Evolutionary conservation across 1,140 invertebrate genomes (phyloP).

Genomic region (Gryon sp.): DNA sequence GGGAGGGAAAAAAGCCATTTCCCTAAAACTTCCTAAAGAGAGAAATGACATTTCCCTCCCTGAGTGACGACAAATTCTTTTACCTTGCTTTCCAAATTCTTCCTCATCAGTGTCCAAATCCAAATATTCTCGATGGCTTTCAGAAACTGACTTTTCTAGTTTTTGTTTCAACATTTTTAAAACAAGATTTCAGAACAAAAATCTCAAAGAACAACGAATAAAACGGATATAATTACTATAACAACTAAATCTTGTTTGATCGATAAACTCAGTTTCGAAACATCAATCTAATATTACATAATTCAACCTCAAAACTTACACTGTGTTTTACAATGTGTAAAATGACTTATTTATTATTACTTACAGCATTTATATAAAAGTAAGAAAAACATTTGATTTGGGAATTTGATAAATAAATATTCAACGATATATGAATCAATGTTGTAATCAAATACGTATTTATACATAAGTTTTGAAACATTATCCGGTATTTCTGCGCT

Average conservation of each 20-base stretch:
- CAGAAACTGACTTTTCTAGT: slow-evolving; percentile 65
- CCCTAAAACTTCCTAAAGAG: too few species aligned
- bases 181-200: too few species aligned
- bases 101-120: slow-evolving; percentile 78
- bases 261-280: too few species aligned
- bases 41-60: too few species aligned
- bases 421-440: slow-evolving; percentile 22
- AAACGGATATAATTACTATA: slow-evolving; percentile 5
- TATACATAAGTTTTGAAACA: slow-evolving; percentile 32
- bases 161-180: slow-evolving; percentile 42
- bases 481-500: neutral
- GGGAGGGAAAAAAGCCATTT: too few species aligned
- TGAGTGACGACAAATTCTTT: too few species aligned
- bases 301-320: too few species aligned
- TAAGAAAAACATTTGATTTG: neutral
- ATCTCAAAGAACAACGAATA: too few species aligned
- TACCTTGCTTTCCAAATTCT: slow-evolving; percentile 75
- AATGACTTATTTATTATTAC: too few species aligned
- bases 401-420: slow-evolving; percentile 13
- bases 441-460: slow-evolving; percentile 55
- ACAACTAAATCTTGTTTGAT: slow-evolving; percentile 3
- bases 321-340: too few species aligned
- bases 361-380: neutral
- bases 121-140: slow-evolving; percentile 73
- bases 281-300: too few species aligned